These are phyloP conservation scores for Acyrthosiphon pisum DNA, from an alignment of 1,140 invertebrate species.

Conservation along the genomic window DNA sequence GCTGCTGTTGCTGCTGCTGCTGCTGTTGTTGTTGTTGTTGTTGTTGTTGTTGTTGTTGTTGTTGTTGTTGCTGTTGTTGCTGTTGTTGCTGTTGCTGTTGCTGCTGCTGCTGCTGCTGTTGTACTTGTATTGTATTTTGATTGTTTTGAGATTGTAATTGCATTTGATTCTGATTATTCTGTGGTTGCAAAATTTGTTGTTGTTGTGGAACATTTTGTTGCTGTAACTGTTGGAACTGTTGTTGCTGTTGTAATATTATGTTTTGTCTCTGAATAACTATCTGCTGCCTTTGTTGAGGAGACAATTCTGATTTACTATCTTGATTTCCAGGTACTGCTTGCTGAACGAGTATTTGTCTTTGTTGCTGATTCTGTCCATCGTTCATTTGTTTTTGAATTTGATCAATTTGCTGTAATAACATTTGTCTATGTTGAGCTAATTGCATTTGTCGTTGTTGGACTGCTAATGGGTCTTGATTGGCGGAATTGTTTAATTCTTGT, in stretches of 20 bases:
- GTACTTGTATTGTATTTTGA: conserved; percentile 40
- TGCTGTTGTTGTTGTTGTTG: conserved; percentile 59
- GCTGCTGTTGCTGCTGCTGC: conserved; percentile 59
- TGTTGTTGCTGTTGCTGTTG: conserved; percentile 60
- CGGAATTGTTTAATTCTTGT: conserved; percentile 58
- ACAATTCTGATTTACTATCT: conserved; percentile 53
- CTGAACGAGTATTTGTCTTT: conserved; percentile 55
- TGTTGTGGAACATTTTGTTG: conserved; percentile 57
- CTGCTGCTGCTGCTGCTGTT: conserved; percentile 32
- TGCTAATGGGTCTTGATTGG: conserved; percentile 50
- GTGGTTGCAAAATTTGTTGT: conserved; percentile 57
- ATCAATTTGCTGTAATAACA: conserved; percentile 56
- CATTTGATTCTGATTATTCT: conserved; percentile 58
- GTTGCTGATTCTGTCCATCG: conserved; percentile 46
- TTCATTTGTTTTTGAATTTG: conserved; percentile 58
- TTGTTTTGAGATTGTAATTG: conserved; percentile 58
- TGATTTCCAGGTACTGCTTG: conserved; percentile 37
- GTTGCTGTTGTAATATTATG: conserved; percentile 60
- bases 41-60: conserved; percentile 60
- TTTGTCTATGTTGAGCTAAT: conserved; percentile 59
- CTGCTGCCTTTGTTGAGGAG: conserved; percentile 55
- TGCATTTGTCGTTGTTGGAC: conserved; percentile 59
- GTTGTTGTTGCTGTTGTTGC: conserved; percentile 63
- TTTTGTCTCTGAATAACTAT: conserved; percentile 59
- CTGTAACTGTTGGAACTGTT: conserved; percentile 60